phyloP scores from a whole-genome alignment of 2,888 invertebrate genomes.

The Clostera curtula region DNA sequence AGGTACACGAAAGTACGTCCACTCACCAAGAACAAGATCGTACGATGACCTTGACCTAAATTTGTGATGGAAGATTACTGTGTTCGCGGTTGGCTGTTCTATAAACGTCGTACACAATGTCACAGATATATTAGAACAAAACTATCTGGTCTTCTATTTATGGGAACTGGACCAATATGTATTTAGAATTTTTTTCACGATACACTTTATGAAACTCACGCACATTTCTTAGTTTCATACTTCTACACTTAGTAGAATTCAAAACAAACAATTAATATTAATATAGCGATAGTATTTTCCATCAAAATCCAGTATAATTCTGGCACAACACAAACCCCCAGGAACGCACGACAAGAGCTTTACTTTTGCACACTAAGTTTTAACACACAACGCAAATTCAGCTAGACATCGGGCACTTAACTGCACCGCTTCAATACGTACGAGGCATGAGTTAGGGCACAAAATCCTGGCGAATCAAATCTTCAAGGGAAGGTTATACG shows the following conservation, averaged over 20 bases:
- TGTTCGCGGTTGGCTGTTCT: slow-evolving; percentile 14
- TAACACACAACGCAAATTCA: slow-evolving; percentile 41
- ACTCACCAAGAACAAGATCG: slow-evolving; percentile 19
- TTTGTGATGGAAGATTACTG: slow-evolving; percentile 33
- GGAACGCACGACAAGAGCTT: slow-evolving; percentile 31
- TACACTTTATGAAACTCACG: slow-evolving; percentile 5
- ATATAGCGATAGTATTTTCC: too few relatives aligned
- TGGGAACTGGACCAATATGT: too few relatives aligned
- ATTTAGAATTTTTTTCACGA: slow-evolving; percentile 4
- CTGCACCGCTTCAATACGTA: slow-evolving; percentile 59
- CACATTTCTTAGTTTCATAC: slow-evolving; percentile 7
- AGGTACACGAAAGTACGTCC: slow-evolving; percentile 5
- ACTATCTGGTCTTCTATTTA: slow-evolving; percentile 15
- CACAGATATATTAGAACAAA: slow-evolving; percentile 20
- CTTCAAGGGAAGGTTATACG: slow-evolving; percentile 9
- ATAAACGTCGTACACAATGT: slow-evolving; percentile 28
- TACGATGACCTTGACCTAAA: slow-evolving; percentile 68
- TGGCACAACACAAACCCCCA: slow-evolving; percentile 17
- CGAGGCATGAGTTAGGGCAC: slow-evolving; percentile 42
- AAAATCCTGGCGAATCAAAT: slow-evolving; percentile 8
- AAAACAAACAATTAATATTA: too few relatives aligned
- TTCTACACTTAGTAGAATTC: too few relatives aligned
- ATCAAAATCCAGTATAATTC: too few relatives aligned
- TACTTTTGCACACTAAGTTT: slow-evolving; percentile 47
- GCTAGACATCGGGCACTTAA: slow-evolving; percentile 48